phyloP scores from a whole-genome alignment of 2,113 vertebrate genomes.

The Myodes glareolus region DNA sequence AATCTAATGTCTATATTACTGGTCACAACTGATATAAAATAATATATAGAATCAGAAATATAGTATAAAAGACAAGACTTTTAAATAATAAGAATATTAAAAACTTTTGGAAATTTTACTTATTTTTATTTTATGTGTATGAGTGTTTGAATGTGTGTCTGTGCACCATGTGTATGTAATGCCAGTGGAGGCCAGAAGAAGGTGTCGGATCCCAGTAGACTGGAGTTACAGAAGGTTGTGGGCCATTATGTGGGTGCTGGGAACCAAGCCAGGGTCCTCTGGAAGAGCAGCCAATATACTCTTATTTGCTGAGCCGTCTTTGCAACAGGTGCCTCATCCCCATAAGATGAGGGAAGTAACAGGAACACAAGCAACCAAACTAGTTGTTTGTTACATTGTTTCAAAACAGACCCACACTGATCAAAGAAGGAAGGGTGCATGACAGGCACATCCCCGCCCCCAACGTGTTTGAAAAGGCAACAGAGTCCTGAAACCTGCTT shows the following conservation, averaged over 20 bases:
- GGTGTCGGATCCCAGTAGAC: background rate
- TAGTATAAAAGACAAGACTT: background rate
- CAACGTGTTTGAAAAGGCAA: background rate
- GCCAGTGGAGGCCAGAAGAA: background rate
- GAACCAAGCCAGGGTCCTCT: background rate
- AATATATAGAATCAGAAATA: background rate
- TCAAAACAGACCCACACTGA: slow-evolving; percentile 81
- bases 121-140: background rate
- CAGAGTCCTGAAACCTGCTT: background rate
- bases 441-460: slow-evolving; percentile 81
- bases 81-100: background rate
- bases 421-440: slow-evolving; percentile 75
- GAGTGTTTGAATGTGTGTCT: background rate
- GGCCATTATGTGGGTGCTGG: background rate
- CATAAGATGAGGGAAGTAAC: slow-evolving; percentile 69
- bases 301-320: background rate
- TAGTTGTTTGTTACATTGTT: slow-evolving; percentile 82
- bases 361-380: slow-evolving; percentile 83
- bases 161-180: background rate
- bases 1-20: background rate
- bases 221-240: background rate
- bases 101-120: background rate
- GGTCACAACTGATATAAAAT: slow-evolving; percentile 70
- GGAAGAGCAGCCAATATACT: background rate
- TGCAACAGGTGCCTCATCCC: too few species aligned